A percentile compares a stretch with the other conserved stretches of the same genome.
phyloP scores from a whole-genome alignment of 1,140 invertebrate species.

The Mycetomoellerius zeteki region DNA sequence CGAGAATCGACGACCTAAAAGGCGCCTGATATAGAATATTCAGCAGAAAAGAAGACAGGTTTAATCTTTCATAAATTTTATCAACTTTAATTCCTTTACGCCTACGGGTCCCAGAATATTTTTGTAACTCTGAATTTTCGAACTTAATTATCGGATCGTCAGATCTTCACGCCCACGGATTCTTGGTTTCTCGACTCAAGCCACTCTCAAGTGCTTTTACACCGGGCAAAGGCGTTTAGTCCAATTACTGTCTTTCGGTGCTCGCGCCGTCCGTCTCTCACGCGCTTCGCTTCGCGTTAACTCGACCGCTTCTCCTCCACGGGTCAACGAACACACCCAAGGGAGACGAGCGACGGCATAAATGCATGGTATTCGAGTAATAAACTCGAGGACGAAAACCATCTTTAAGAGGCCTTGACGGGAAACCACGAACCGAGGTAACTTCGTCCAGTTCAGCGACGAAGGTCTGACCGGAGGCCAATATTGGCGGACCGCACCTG shows the following conservation, averaged over 20 bases:
- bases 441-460: slow-evolving; percentile 51
- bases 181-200: slow-evolving; percentile 12
- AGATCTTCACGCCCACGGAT: slow-evolving; percentile 35
- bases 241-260: slow-evolving; percentile 61
- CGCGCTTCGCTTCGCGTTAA: slow-evolving; percentile 63
- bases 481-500: slow-evolving; percentile 50
- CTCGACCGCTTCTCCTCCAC: slow-evolving; percentile 57
- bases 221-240: slow-evolving; percentile 63
- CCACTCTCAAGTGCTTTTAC: slow-evolving; percentile 50
- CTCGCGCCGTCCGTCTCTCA: slow-evolving; percentile 56
- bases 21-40: neutral
- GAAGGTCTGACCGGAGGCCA: slow-evolving; percentile 60
- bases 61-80: slow-evolving; percentile 13
- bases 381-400: slow-evolving; percentile 66
- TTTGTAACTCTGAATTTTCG: neutral
- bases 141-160: slow-evolving; percentile 46
- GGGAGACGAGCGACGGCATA: slow-evolving; percentile 68
- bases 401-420: slow-evolving; percentile 72
- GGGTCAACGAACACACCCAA: slow-evolving; percentile 59
- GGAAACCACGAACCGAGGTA: slow-evolving; percentile 69
- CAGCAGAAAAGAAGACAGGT: neutral
- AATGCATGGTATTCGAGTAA: slow-evolving; percentile 68
- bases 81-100: neutral
- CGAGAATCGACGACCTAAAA: neutral
- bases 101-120: neutral